Percentiles rank a stretch among this genome's conserved stretches.
phyloP scores from a whole-genome alignment of 2,797 vertebrate species.

The Myiothlypis chrysogaster region DNA sequence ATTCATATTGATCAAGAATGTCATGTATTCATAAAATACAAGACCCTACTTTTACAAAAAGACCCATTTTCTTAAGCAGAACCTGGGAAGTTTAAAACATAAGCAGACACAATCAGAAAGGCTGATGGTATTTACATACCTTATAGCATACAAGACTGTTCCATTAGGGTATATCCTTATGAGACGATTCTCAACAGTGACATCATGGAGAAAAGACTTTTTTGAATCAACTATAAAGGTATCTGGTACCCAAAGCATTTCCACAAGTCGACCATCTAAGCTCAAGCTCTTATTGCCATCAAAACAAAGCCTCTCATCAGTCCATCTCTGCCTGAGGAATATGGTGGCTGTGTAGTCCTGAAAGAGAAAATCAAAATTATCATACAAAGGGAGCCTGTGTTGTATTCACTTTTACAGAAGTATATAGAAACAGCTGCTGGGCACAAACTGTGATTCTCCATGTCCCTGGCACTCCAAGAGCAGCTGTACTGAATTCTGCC shows the following conservation, averaged over 20 bases:
- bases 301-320: slow-evolving; percentile 88
- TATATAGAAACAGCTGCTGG: background rate
- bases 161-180: slow-evolving; percentile 93
- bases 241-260: slow-evolving; percentile 92
- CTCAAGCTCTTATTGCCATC: slow-evolving; percentile 91
- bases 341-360: slow-evolving; percentile 94
- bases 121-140: slow-evolving; percentile 66
- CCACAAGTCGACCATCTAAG: slow-evolving; percentile 88
- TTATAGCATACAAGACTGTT: slow-evolving; percentile 88
- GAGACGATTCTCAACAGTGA: slow-evolving; percentile 91
- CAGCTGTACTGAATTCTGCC: background rate
- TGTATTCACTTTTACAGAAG: background rate
- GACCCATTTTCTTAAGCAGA: background rate
- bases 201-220: slow-evolving; percentile 91
- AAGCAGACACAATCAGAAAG: background rate
- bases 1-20: background rate
- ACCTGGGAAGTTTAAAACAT: background rate
- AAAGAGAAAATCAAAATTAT: background rate
- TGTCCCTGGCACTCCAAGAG: background rate
- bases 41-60: background rate
- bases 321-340: slow-evolving; percentile 91
- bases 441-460: background rate
- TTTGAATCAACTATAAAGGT: slow-evolving; percentile 94
- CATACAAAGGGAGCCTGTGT: background rate
- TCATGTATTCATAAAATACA: background rate